phyloP scores from a whole-genome alignment of 2,888 invertebrate genomes.

The Drosophila mimica region DNA sequence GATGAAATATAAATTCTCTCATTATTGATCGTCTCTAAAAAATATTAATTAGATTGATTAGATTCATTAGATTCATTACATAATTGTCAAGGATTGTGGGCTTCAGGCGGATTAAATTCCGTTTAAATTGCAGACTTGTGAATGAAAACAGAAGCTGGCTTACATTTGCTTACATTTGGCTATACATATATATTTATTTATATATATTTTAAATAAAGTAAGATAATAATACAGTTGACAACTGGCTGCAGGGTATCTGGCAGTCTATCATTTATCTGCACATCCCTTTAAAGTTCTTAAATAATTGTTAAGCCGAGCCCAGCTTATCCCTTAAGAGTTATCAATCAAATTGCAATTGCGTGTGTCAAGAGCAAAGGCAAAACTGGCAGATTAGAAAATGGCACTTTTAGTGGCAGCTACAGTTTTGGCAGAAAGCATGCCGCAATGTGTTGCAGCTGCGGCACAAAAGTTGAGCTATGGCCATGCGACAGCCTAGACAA shows the following conservation, averaged over 20 bases:
- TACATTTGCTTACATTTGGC: background rate
- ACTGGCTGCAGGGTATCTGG: background rate
- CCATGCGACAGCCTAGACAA: slow-evolving; percentile 32
- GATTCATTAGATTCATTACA: too few species aligned
- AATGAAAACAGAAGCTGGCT: background rate
- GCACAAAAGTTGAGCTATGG: slow-evolving; percentile 37
- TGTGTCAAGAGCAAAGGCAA: background rate
- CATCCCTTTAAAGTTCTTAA: background rate
- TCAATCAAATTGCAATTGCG: slow-evolving; percentile 10
- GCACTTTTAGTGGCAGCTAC: slow-evolving; percentile 15
- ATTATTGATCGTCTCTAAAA: background rate
- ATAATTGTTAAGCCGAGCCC: background rate
- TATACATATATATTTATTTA: too few species aligned
- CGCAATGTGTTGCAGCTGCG: slow-evolving; percentile 15
- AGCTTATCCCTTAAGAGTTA: background rate
- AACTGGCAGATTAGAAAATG: background rate
- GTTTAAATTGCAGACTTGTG: background rate
- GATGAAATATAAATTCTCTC: background rate
- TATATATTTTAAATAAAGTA: background rate
- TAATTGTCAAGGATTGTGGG: too few species aligned
- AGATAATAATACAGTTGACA: background rate
- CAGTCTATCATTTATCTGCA: background rate
- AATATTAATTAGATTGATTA: too few species aligned
- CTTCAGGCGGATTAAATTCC: too few species aligned
- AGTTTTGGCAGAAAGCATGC: slow-evolving; percentile 25